Conservation (phyloP, 2,797 vertebrate species). For the Tadarida brasiliensis region DNA sequence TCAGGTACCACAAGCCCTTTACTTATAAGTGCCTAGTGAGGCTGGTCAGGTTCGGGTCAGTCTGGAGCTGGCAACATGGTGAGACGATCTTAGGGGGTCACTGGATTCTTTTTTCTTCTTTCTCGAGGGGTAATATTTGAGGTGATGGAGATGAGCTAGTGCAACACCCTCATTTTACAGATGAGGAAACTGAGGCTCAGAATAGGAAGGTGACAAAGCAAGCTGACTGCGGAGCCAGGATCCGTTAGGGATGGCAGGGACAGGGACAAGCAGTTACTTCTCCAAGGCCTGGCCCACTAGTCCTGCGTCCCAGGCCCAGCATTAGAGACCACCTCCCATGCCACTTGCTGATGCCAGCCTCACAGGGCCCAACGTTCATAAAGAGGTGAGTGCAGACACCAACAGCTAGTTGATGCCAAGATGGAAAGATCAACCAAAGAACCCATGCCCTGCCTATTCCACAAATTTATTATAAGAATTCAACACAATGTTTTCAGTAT, state of each 20-base stretch:
- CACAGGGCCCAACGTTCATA: background rate
- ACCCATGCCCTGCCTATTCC: background rate
- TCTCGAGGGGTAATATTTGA: too few species aligned
- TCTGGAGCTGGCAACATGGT: background rate
- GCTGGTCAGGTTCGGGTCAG: background rate
- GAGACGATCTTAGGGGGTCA: background rate
- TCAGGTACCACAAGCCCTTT: background rate
- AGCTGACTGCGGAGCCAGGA: background rate
- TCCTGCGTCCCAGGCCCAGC: background rate
- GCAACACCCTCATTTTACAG: background rate
- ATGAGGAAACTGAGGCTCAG: background rate
- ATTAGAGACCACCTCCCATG: background rate
- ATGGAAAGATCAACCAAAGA: background rate
- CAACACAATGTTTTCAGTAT: background rate
- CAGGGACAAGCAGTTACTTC: background rate
- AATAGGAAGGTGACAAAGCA: background rate
- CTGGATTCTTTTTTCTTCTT: background rate
- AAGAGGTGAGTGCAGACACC: background rate
- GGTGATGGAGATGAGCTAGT: background rate
- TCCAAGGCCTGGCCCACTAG: background rate
- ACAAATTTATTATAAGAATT: background rate
- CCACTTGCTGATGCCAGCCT: background rate
- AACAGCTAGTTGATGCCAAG: background rate
- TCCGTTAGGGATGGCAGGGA: background rate
- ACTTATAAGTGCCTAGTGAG: background rate